Evolutionary conservation across 2,888 invertebrate species (phyloP).

Genomic region (Scaptomyza flava): DNA sequence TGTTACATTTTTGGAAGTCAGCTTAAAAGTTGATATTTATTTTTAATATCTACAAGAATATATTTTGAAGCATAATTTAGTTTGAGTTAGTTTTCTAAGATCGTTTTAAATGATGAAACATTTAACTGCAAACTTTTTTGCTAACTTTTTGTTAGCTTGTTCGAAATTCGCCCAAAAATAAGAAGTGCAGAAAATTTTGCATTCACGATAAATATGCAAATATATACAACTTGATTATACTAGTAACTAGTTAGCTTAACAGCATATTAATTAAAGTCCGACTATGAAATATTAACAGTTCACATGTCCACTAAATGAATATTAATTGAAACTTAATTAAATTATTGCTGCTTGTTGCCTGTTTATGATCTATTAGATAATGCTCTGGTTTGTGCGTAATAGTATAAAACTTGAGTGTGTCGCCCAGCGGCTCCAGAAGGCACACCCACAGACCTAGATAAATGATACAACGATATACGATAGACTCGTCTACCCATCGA

Average conservation of each 20-base stretch:
- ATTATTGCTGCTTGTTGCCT: constrained; percentile 24
- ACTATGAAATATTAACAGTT: constrained; percentile 20
- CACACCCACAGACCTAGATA: constrained; percentile 32
- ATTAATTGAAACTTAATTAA: constrained; percentile 48
- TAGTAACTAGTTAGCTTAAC: neutral
- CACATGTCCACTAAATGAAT: constrained; percentile 36
- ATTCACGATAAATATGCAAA: constrained; percentile 1
- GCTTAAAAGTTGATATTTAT: neutral
- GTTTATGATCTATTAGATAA: constrained; percentile 50
- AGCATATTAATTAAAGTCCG: constrained; percentile 2
- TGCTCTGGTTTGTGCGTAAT: constrained; percentile 34
- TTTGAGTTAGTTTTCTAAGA: too few species aligned
- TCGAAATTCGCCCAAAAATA: neutral
- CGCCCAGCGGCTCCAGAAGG: constrained; percentile 30
- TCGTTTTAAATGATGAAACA: too few species aligned
- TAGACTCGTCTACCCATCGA: constrained; percentile 14
- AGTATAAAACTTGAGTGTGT: constrained; percentile 18
- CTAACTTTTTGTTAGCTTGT: neutral
- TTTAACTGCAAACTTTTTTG: neutral
- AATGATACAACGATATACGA: constrained; percentile 1
- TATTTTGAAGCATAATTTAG: neutral
- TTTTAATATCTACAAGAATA: too few species aligned
- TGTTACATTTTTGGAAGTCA: neutral
- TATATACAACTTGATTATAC: neutral
- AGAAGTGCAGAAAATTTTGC: constrained; percentile 28